Base-by-base conservation (phyloP, 1,140 invertebrate species). In the Drosophila santomea region DNA sequence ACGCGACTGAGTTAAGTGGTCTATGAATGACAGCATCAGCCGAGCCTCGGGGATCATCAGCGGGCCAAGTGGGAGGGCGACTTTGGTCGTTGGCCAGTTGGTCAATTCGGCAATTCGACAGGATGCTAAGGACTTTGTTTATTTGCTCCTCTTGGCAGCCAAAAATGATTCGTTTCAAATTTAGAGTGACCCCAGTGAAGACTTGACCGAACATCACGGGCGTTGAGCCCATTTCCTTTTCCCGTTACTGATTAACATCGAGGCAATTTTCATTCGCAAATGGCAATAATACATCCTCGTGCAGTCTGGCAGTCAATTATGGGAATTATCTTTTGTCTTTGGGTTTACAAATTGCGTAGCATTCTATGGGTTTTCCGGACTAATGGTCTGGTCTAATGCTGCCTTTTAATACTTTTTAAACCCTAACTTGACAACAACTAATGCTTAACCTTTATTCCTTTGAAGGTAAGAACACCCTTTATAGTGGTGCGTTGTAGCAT, bases 1-100 rank as follows among this genome's bases (percentile, higher is more conserved):
- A 45, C 75, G 66, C 83, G 78, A 68, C 78, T 78, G 81, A 78
- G 78, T 75, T 63, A 88, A 85, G 76, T 67, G 82, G 68, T 80
- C 74, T 71, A 64, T 75, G 82, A 81, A 61, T 80, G 80, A 72
- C 66, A 68, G 60, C 36, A 63, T 47, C 54, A 48, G 39, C 38
- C 35, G 25, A 51, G 43, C 25, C 54, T 12, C 28, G 45, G 44
- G 55, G 43, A 56, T 39, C 45, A 56, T 38, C 17, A 36, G 20
- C 23, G 36, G 81, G 59, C 43, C 51, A 48, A 69, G 44, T 51
- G 54, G 59, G 44, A 47, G 54, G 59, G 35, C 47, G 17, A 11
- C 7, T 1, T 17, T n/a, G 43, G 56, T 43, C 50, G 52, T 44
- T 51, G 50, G 62, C 20, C 51, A 50, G 38, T 47, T 43, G 44